These are phyloP conservation scores for Xenentodon cancila DNA, from an alignment of 2,797 vertebrate species.

Conservation along the genomic window DNA sequence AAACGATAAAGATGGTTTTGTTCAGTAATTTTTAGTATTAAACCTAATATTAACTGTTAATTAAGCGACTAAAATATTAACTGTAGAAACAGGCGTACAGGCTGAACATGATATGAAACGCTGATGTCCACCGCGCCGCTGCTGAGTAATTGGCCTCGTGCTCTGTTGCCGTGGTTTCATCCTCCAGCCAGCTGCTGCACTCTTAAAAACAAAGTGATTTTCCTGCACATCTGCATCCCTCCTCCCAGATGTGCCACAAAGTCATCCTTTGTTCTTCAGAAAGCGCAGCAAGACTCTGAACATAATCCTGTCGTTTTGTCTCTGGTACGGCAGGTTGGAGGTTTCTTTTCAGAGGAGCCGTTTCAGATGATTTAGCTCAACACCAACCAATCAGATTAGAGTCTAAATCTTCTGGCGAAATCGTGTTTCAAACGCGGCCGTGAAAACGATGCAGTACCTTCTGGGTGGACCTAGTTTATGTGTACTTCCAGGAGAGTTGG, in stretches of 20 bases:
- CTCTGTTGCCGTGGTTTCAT: conserved; percentile 40
- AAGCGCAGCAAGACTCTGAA: conserved; percentile 45
- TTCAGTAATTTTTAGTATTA: no score
- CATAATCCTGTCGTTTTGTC: conserved; percentile 41
- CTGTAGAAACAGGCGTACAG: no score
- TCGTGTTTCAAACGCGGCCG: no score
- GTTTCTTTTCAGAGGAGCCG: conserved; percentile 30
- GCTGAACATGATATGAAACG: no score
- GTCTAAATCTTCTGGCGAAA: no score
- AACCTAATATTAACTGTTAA: no score
- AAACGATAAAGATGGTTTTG: no score
- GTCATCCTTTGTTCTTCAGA: conserved; percentile 19
- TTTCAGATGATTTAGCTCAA: conserved; percentile 19
- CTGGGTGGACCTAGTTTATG: no score
- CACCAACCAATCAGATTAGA: no score
- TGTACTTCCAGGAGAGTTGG: no score
- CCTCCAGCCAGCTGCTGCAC: conserved; percentile 47
- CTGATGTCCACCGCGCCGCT: conserved; percentile 33
- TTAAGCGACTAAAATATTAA: no score
- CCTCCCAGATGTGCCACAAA: conserved; percentile 35
- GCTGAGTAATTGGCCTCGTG: conserved; percentile 47
- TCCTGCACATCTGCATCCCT: conserved; percentile 28
- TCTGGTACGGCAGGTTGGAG: conserved; percentile 24
- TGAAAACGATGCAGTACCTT: no score
- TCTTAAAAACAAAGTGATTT: conserved; percentile 41